Evolutionary conservation across 1,140 invertebrate species (phyloP), one percentile per base, ranked within the genome.

Genomic region (Delia radicum): DNA sequence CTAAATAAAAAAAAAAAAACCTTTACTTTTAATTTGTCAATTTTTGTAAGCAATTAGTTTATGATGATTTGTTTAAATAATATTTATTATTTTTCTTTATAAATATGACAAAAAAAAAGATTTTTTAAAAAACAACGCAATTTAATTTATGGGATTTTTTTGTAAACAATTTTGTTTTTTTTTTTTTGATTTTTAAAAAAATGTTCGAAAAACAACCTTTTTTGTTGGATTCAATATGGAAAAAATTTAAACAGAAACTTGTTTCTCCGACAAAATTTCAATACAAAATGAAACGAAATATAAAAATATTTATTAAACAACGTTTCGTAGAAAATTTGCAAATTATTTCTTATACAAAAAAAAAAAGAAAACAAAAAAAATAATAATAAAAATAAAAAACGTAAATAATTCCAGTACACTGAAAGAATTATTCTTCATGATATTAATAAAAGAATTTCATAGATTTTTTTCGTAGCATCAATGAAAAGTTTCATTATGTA

Each of bases 221-320:
- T 55, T 55, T 21, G 21, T 8, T 55, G n/a, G 48, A 55, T 21
- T 55, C 15, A 33, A 21, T 69, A 26, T 29, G 65, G n/a, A 69
- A n/a, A n/a, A n/a, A n/a, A n/a, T n/a, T 55, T 6, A 21, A 55
- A 55, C 18, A 55, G 18, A 37, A 69, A 69, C 65, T 69, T 69
- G 65, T 69, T 69, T 33, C 65, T 33, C 29, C 65, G 29, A 12
- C 37, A 15, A 69, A 69, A 33, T 69, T 69, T 69, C n/a, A 69
- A 69, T 24, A 69, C 65, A 33, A 69, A 69, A 69, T 69, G 65
- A 69, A 69, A 69, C 31, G 31, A 69, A 33, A 55, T 33, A 69
- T 69, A 18, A 69, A 69, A 69, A 69, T 33, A 69, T 33, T 21
- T 69, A 69, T 69, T 33, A 37, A 21, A 69, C 29, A 33, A 24